phyloP scores from a whole-genome alignment of 2,888 invertebrate species.

The Drosophila sordidula region DNA sequence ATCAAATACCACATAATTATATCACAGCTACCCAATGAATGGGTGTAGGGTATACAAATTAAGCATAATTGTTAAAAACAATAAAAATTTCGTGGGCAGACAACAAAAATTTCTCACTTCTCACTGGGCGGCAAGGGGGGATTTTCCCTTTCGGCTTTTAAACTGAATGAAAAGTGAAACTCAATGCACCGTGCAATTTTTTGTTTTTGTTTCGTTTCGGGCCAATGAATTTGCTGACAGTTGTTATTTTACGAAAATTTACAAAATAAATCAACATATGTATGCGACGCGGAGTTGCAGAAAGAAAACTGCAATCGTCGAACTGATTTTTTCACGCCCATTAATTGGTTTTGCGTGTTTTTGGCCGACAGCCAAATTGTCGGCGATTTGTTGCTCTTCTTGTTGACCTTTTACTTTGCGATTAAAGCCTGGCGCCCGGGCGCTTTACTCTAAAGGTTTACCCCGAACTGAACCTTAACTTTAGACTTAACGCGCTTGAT shows the following conservation, averaged over 20 bases:
- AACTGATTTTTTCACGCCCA: slow-evolving; percentile 76
- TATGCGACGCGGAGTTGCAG: slow-evolving; percentile 44
- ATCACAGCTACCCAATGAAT: neutral
- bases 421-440: slow-evolving; percentile 38
- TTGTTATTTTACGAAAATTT: slow-evolving; percentile 61
- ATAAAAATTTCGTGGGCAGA: no score
- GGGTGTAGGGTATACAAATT: slow-evolving; percentile 15
- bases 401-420: slow-evolving; percentile 43
- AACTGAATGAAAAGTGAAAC: slow-evolving; percentile 77
- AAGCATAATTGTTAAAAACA: slow-evolving; percentile 36
- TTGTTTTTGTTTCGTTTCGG: slow-evolving; percentile 45
- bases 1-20: neutral
- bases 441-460: slow-evolving; percentile 31
- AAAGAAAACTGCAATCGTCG: slow-evolving; percentile 64
- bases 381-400: slow-evolving; percentile 71
- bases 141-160: slow-evolving; percentile 36
- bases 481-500: slow-evolving; percentile 43
- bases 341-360: slow-evolving; percentile 80
- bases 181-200: slow-evolving; percentile 55
- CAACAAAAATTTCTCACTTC: slow-evolving; percentile 38
- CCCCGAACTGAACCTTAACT: slow-evolving; percentile 18
- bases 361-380: slow-evolving; percentile 74
- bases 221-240: slow-evolving; percentile 78
- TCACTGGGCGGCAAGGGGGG: neutral
- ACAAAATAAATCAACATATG: slow-evolving; percentile 74